A percentile compares a stretch with the other conserved stretches of the same genome.
Evolutionary conservation across 64 coral and sea anemone species (phyloP).

Genomic region (Hydrozoanthus tunicans): DNA sequence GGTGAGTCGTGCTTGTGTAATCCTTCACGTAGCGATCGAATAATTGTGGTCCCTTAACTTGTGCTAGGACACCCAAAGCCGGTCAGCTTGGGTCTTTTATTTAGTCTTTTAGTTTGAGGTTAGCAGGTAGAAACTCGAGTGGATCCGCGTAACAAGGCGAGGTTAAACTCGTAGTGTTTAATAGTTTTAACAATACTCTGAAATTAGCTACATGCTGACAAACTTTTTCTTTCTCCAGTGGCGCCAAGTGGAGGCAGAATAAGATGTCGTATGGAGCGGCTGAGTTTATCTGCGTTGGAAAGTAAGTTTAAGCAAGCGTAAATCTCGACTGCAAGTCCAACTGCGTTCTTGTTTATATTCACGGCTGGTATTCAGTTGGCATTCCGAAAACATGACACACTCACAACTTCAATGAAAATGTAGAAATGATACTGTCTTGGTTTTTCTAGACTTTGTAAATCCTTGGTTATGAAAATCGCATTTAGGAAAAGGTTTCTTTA

Average conservation of each 20-base stretch:
- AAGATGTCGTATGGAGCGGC: conserved; percentile 52
- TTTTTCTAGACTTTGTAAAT: too few relatives aligned
- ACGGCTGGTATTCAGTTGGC: neutral
- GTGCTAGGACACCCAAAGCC: neutral
- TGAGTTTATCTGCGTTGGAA: neutral
- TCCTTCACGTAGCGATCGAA: too few relatives aligned
- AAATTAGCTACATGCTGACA: neutral
- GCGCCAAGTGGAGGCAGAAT: conserved; percentile 22
- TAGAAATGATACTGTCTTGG: too few relatives aligned
- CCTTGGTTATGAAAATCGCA: too few relatives aligned
- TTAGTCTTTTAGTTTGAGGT: too few relatives aligned
- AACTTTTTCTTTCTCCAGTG: neutral
- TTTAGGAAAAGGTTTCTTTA: neutral
- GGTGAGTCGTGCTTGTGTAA: neutral
- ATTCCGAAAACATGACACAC: too few relatives aligned
- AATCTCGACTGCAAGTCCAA: neutral
- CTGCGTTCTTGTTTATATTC: neutral
- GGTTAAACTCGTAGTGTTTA: neutral
- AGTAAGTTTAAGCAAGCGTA: neutral
- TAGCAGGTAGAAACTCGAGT: too few relatives aligned
- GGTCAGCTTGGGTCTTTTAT: too few relatives aligned
- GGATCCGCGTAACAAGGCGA: too few relatives aligned
- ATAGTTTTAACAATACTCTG: neutral
- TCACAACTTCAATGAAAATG: too few relatives aligned
- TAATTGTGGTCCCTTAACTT: neutral